These are phyloP conservation scores for Syngnathoides biaculeatus DNA, from an alignment of 2,113 vertebrate genomes.

Conservation along the genomic window DNA sequence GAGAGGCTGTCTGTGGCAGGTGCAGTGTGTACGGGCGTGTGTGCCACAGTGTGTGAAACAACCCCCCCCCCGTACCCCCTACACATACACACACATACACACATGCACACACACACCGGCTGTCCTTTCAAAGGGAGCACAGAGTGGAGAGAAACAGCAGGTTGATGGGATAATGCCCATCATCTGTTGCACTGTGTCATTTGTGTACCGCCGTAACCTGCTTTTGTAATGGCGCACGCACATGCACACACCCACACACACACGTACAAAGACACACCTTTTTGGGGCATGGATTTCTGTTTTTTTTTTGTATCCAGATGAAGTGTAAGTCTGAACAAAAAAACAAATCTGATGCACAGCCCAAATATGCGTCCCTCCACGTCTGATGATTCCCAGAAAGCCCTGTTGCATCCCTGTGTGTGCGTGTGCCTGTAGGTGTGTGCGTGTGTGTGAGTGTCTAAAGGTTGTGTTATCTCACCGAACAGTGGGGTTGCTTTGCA, in stretches of 20 bases:
- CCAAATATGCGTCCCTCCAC: constrained; percentile 14
- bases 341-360: background rate
- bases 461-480: constrained; percentile 34
- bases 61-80: constrained; percentile 8
- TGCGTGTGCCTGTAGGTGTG: constrained; percentile 8
- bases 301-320: background rate
- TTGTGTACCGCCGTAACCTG: constrained; percentile 62
- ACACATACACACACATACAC: background rate
- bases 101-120: constrained; percentile 44
- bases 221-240: constrained; percentile 51
- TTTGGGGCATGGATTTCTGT: background rate
- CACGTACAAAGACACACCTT: constrained; percentile 12
- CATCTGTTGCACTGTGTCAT: constrained; percentile 71
- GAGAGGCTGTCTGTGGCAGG: constrained; percentile 68
- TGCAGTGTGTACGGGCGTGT: constrained; percentile 60
- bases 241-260: constrained; percentile 13
- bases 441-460: constrained; percentile 17
- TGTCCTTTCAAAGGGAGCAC: constrained; percentile 63
- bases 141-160: constrained; percentile 66
- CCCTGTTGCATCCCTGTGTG: no score
- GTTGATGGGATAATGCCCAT: constrained; percentile 71
- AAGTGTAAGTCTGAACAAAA: background rate
- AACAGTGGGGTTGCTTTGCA: constrained; percentile 32
- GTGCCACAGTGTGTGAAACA: constrained; percentile 39
- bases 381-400: no score